Percentiles rank a stretch among this genome's conserved stretches.
These are phyloP conservation scores for Aplodontia rufa DNA, from an alignment of 2,113 vertebrate species.

Conservation along the genomic window DNA sequence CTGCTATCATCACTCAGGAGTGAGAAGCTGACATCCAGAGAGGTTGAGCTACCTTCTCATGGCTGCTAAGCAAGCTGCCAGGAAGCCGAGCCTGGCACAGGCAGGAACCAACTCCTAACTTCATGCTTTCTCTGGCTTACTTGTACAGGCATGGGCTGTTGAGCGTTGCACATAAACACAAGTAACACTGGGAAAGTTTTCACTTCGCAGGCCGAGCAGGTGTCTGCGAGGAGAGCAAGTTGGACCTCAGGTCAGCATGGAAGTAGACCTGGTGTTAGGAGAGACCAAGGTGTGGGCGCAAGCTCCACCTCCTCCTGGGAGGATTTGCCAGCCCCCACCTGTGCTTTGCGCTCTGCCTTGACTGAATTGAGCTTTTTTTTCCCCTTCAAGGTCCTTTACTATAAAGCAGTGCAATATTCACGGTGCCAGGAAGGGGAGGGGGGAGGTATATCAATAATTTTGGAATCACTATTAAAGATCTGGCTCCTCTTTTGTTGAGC, in stretches of 20 bases:
- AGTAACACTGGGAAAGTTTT: background rate
- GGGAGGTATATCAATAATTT: background rate
- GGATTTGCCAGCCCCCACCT: fast-evolving
- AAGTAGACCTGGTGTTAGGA: fast-evolving
- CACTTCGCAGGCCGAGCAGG: background rate
- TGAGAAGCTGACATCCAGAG: background rate
- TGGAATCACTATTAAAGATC: background rate
- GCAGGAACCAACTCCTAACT: background rate
- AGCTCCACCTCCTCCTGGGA: background rate
- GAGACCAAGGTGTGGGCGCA: too few relatives aligned
- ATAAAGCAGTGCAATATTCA: background rate
- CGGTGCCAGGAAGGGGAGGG: background rate
- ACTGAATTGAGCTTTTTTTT: background rate
- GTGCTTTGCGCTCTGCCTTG: background rate
- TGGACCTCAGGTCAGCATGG: fast-evolving
- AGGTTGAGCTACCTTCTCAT: fast-evolving
- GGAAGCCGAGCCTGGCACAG: too few relatives aligned
- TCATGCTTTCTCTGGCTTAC: fast-evolving
- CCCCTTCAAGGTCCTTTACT: background rate
- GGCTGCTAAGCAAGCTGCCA: background rate
- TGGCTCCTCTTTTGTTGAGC: background rate
- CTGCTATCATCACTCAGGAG: fast-evolving
- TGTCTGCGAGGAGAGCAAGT: background rate
- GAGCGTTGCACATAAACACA: background rate
- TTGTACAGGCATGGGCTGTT: background rate